A percentile compares a stretch with the other conserved stretches of the same genome.
phyloP scores from a whole-genome alignment of 2,113 vertebrate species.

The Zosterops japonicus region DNA sequence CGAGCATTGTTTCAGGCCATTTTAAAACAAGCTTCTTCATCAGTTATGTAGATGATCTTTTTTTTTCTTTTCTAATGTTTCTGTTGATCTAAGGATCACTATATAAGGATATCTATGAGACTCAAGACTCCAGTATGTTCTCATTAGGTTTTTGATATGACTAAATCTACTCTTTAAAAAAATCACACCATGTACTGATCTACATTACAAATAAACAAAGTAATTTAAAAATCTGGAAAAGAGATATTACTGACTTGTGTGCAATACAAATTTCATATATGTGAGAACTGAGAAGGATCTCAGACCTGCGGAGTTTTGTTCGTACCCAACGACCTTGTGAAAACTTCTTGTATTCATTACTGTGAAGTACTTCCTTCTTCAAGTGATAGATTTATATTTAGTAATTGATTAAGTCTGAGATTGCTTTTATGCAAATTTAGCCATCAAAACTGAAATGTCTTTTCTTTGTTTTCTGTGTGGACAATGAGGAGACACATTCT shows the following conservation, averaged over 20 bases:
- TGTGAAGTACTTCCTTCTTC: background rate
- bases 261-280: background rate
- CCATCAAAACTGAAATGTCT: background rate
- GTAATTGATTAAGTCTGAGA: conserved; percentile 48
- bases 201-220: background rate
- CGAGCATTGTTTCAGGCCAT: background rate
- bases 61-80: background rate
- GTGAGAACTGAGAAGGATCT: background rate
- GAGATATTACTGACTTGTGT: background rate
- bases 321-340: background rate
- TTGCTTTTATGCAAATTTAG: conserved; percentile 56
- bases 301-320: background rate
- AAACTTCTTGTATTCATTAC: background rate
- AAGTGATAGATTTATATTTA: conserved; percentile 27
- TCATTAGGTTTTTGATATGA: background rate
- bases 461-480: background rate
- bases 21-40: background rate
- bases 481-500: background rate
- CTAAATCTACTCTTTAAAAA: background rate
- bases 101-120: background rate
- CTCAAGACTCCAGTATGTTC: background rate
- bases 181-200: background rate
- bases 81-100: background rate
- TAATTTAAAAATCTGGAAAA: background rate
- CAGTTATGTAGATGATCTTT: background rate